Conservation (phyloP, 1,140 invertebrate species). For the Drosophila chauvacae region DNA sequence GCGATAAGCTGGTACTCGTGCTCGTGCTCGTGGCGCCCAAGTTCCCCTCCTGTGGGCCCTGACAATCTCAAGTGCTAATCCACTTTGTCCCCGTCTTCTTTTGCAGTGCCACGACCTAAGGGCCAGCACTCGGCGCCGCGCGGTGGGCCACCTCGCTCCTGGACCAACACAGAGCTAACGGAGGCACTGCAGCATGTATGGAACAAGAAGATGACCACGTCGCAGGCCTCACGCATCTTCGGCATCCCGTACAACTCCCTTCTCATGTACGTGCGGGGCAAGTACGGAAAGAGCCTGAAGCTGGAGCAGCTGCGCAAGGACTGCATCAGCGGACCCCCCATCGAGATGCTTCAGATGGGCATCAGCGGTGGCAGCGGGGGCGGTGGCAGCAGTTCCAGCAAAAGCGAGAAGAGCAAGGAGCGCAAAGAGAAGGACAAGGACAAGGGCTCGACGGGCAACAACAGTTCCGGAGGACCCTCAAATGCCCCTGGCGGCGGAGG, state of each 20-base stretch:
- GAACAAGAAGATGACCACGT: slow-evolving; percentile 98
- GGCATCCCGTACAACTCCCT: slow-evolving; percentile 96
- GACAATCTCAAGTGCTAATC: slow-evolving; percentile 16
- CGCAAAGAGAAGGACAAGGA: slow-evolving; percentile 82
- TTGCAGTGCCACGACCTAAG: slow-evolving; percentile 89
- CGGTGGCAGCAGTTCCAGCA: slow-evolving; percentile 43
- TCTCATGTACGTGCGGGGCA: slow-evolving; percentile 96
- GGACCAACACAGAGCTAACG: slow-evolving; percentile 95
- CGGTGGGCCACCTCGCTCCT: slow-evolving; percentile 93
- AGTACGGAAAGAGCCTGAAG: slow-evolving; percentile 95
- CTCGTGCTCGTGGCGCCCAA: slow-evolving; percentile 27
- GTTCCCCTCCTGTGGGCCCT: slow-evolving; percentile 1
- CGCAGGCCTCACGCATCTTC: slow-evolving; percentile 94
- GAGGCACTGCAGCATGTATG: slow-evolving; percentile 95
- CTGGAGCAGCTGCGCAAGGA: slow-evolving; percentile 94
- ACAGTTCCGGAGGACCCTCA: slow-evolving; percentile 13
- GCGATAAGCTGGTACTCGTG: slow-evolving; percentile 59
- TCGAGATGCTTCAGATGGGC: slow-evolving; percentile 89
- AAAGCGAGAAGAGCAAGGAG: slow-evolving; percentile 68
- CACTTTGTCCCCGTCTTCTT: slow-evolving; percentile 11
- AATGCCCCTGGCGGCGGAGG: slow-evolving; percentile 24
- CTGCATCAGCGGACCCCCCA: slow-evolving; percentile 90
- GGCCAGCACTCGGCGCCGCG: slow-evolving; percentile 95
- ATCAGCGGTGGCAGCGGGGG: slow-evolving; percentile 77
- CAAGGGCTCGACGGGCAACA: slow-evolving; percentile 39